Percentiles rank a stretch among this genome's conserved stretches.
Evolutionary conservation across 2,113 vertebrate species (phyloP).

Genomic region (Furnarius figulus): DNA sequence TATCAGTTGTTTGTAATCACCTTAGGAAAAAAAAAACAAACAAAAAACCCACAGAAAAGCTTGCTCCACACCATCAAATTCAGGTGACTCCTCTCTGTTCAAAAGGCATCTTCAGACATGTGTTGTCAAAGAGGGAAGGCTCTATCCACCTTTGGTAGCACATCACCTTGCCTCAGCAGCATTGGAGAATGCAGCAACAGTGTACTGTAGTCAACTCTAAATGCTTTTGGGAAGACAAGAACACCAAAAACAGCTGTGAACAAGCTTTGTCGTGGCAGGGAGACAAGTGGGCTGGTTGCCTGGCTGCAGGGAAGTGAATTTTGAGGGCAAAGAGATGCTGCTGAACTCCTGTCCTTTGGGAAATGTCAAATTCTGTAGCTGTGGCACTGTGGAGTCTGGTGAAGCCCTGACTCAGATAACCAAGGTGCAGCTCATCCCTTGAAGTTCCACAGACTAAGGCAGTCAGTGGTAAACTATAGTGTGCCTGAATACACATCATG

Average conservation of each 20-base stretch:
- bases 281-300: neutral
- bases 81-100: neutral
- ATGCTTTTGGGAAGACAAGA: neutral
- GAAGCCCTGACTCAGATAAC: neutral
- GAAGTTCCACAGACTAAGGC: neutral
- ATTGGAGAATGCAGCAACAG: accelerated
- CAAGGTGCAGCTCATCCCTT: neutral
- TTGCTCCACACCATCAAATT: neutral
- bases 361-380: neutral
- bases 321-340: neutral
- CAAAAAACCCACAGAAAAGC: neutral
- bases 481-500: neutral
- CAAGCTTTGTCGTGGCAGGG: neutral
- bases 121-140: neutral
- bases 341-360: neutral
- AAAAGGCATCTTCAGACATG: neutral
- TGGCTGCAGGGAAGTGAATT: neutral
- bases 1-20: neutral
- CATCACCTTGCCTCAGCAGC: neutral
- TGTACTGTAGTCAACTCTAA: neutral
- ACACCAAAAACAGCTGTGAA: neutral
- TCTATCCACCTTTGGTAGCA: neutral
- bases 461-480: neutral
- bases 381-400: neutral
- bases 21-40: neutral